These are phyloP conservation scores for Cygnus olor DNA, from an alignment of 2,797 vertebrate genomes.

Conservation along the genomic window DNA sequence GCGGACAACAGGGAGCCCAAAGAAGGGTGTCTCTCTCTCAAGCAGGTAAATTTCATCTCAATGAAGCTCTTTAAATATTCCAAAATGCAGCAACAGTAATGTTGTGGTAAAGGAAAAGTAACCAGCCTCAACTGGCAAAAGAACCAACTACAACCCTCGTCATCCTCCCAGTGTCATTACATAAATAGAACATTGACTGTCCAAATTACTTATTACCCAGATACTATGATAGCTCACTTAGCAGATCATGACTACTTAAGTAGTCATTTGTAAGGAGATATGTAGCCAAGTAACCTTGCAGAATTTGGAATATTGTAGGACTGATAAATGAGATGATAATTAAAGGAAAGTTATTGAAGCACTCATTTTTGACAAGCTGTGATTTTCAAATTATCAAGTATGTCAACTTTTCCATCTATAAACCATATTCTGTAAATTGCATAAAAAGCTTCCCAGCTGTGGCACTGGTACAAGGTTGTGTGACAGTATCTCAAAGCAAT, in stretches of 20 bases:
- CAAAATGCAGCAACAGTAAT: background rate
- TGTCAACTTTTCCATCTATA: background rate
- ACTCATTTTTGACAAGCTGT: background rate
- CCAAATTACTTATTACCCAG: background rate
- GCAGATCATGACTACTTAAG: background rate
- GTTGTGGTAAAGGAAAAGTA: background rate
- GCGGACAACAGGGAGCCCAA: background rate
- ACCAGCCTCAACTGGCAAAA: background rate
- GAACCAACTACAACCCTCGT: fast-evolving
- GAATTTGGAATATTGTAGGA: background rate
- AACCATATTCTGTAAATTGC: background rate
- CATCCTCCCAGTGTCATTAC: background rate
- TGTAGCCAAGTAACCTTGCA: background rate
- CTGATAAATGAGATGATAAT: conserved; percentile 17
- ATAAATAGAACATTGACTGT: background rate
- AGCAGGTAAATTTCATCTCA: background rate
- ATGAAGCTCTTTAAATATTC: background rate
- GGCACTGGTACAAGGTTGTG: background rate
- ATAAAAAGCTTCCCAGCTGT: background rate
- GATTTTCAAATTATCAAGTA: background rate
- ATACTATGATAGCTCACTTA: conserved; percentile 3
- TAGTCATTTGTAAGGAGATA: background rate
- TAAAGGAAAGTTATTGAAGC: background rate
- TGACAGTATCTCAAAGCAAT: background rate
- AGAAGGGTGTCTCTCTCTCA: background rate